Percentiles rank a stretch among this genome's conserved stretches.
Evolutionary conservation across 2,888 invertebrate genomes (phyloP).

Genomic region (Netelia inedita): DNA sequence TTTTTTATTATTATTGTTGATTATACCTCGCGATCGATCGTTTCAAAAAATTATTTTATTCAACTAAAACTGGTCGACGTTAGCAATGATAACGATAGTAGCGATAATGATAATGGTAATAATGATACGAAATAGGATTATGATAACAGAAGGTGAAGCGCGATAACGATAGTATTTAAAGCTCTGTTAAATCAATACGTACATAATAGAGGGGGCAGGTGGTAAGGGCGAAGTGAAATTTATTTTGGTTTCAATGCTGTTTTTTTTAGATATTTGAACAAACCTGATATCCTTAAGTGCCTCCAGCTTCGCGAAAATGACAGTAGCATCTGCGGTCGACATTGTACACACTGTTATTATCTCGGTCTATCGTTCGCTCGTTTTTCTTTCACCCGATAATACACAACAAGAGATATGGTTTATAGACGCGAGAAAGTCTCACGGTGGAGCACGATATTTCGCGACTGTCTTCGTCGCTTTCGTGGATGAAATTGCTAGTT

Average conservation of each 20-base stretch:
- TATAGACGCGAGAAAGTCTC: not conserved
- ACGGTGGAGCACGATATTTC: not conserved
- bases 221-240: too few species aligned
- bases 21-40: too few species aligned
- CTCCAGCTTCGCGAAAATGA: conserved; percentile 96
- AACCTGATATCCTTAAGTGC: conserved; percentile 97
- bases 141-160: not conserved
- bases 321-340: conserved; percentile 92
- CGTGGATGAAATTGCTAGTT: not conserved
- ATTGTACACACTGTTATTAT: conserved; percentile 84
- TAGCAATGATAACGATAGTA: conserved; percentile 11
- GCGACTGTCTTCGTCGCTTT: not conserved
- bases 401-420: not conserved
- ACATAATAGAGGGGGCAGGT: not conserved
- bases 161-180: not conserved
- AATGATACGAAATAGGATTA: not conserved
- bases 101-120: conserved; percentile 8
- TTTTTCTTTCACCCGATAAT: not conserved
- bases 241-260: not conserved
- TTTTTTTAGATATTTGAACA: conserved; percentile 57
- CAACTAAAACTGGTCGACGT: too few species aligned
- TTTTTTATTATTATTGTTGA: too few species aligned
- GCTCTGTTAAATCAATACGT: not conserved
- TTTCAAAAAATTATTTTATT: too few species aligned
- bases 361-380: not conserved